phyloP scores from a whole-genome alignment of 2,888 invertebrate species.

The Caenorhabditis imperialis region DNA sequence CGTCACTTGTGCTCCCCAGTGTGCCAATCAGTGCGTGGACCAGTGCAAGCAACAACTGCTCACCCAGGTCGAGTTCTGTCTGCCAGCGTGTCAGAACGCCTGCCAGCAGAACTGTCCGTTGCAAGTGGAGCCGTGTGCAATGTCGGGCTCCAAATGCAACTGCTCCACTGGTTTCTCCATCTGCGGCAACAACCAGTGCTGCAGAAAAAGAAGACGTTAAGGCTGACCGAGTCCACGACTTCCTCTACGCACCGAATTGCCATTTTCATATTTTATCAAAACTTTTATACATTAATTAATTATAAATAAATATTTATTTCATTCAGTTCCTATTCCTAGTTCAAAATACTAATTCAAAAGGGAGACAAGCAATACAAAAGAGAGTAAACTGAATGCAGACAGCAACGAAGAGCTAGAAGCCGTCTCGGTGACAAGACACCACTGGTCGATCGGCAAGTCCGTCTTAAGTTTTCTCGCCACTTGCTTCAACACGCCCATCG shows the following conservation, averaged over 20 bases:
- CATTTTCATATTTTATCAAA: constrained; percentile 25
- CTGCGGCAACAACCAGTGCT: constrained; percentile 64
- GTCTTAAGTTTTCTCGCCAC: constrained; percentile 45
- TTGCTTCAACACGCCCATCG: constrained; percentile 37
- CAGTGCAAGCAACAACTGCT: constrained; percentile 54
- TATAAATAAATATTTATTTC: constrained; percentile 43
- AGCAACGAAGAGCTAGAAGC: constrained; percentile 7
- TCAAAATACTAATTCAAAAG: too few species aligned
- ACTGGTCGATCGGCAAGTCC: constrained; percentile 36
- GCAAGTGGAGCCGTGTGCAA: constrained; percentile 59
- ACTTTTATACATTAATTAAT: constrained; percentile 17
- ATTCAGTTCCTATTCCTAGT: not conserved
- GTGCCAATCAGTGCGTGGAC: constrained; percentile 55
- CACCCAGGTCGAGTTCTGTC: constrained; percentile 54
- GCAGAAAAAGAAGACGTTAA: constrained; percentile 59
- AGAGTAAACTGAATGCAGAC: not conserved
- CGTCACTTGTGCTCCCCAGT: constrained; percentile 56
- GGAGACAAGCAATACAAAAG: too few species aligned
- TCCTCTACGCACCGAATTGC: constrained; percentile 40
- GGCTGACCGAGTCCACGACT: not conserved
- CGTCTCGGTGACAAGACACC: constrained; percentile 32
- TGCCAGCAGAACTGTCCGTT: constrained; percentile 61
- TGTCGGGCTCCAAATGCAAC: constrained; percentile 45
- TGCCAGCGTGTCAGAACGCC: constrained; percentile 56
- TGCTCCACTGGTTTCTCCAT: constrained; percentile 56